Conservation (phyloP, 2,113 vertebrate genomes). For the Mus musculus region DNA sequence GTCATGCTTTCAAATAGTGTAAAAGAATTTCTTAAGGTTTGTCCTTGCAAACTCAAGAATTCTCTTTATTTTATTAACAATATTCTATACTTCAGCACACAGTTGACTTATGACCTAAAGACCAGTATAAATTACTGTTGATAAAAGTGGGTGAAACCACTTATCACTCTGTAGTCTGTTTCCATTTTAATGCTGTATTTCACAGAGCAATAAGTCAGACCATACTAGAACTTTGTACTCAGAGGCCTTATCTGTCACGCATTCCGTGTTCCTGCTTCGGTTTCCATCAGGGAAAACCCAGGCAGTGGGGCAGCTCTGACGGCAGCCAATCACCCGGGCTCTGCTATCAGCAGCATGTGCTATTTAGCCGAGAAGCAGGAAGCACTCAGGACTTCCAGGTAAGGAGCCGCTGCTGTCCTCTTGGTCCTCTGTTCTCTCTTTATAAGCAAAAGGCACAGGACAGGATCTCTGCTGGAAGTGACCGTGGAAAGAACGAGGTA, state of each 20-base stretch:
- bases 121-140: constrained; percentile 27
- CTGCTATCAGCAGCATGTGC: constrained; percentile 77
- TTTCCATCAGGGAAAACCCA: constrained; percentile 68
- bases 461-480: constrained; percentile 3
- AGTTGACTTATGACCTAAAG: constrained; percentile 69
- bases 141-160: constrained; percentile 76
- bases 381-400: constrained; percentile 61
- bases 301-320: constrained; percentile 77
- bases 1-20: neutral
- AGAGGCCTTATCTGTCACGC: constrained; percentile 78
- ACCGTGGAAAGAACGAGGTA: neutral
- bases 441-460: constrained; percentile 45
- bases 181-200: constrained; percentile 78
- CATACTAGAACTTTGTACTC: constrained; percentile 89
- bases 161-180: constrained; percentile 85
- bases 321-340: constrained; percentile 84
- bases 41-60: constrained; percentile 5
- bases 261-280: constrained; percentile 78
- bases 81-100: neutral
- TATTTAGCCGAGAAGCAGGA: constrained; percentile 85
- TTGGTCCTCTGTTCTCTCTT: constrained; percentile 46
- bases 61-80: constrained; percentile 7
- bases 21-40: neutral
- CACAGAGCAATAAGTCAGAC: constrained; percentile 84
- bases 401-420: constrained; percentile 66